A percentile compares a stretch with the other conserved stretches of the same genome.
Evolutionary conservation across 2,888 invertebrate species (phyloP).

Genomic region (Apotomis turbidana): DNA sequence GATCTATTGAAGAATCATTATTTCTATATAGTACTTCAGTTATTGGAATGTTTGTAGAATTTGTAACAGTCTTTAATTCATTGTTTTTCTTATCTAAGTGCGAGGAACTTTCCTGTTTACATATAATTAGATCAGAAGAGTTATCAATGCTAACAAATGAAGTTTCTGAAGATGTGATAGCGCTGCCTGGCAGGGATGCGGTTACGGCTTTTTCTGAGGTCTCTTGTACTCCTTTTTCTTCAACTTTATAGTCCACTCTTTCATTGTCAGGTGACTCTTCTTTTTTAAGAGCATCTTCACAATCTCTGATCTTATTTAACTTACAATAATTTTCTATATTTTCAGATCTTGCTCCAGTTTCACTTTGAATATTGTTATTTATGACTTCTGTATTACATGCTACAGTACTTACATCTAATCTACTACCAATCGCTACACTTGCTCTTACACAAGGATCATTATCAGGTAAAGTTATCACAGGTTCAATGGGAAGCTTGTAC

Average conservation of each 20-base stretch:
- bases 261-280: slow-evolving; percentile 54
- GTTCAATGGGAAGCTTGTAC: slow-evolving; percentile 64
- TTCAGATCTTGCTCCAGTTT: slow-evolving; percentile 75
- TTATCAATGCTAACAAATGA: slow-evolving; percentile 68
- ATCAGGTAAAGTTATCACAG: slow-evolving; percentile 77
- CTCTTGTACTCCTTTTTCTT: slow-evolving; percentile 29
- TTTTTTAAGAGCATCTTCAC: slow-evolving; percentile 61
- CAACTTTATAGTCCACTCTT: slow-evolving; percentile 26
- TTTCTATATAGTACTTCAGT: slow-evolving; percentile 59
- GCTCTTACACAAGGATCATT: slow-evolving; percentile 68
- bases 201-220: slow-evolving; percentile 21
- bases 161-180: slow-evolving; percentile 66
- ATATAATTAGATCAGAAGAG: slow-evolving; percentile 57
- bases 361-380: slow-evolving; percentile 58
- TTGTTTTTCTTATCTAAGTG: slow-evolving; percentile 51
- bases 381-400: slow-evolving; percentile 61
- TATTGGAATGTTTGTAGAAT: slow-evolving; percentile 45
- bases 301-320: slow-evolving; percentile 80
- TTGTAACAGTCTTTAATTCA: slow-evolving; percentile 45
- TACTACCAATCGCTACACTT: slow-evolving; percentile 71
- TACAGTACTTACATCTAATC: slow-evolving; percentile 72
- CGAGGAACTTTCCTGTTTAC: slow-evolving; percentile 53
- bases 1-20: slow-evolving; percentile 48
- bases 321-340: slow-evolving; percentile 81
- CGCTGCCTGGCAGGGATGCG: slow-evolving; percentile 43